Evolutionary conservation across 2,797 vertebrate species (phyloP), one percentile per base, ranked within the genome.

Genomic region (Etheostoma nigrum): DNA sequence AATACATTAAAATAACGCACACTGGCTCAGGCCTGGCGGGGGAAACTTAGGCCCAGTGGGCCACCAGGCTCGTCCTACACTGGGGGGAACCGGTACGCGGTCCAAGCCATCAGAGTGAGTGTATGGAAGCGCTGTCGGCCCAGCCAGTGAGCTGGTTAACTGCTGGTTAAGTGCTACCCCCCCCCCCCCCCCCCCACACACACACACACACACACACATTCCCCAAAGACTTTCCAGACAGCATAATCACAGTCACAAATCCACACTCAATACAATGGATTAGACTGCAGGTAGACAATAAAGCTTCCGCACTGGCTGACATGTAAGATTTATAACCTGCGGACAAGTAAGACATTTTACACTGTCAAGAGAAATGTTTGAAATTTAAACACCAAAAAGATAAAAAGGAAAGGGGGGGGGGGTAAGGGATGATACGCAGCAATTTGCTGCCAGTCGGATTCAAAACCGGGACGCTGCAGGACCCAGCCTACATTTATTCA

Each of bases 131-230:
- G 12, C 45, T 57, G 68, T 84, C 72, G 53, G 74, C 55, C 1
- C 63, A 47, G 69, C 48, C 67, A 72, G 63, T 58, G 88, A 86
- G 86, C 67, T 76, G 71, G 85, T 77, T 88, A 88, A 88, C 78
- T 57, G 73, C 71, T 71, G 81, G 65, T 71, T 80, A 27, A 27
- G 4, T 27, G 27, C 30, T 30, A 1, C 30, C 1, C 72, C 62
- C 67, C 65, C 79, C 85, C 83, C 69, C 1, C 67, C 2, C 67
- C 79, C 72, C 72, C 52, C 67, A 57, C 78, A 78, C 75, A 57
- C 75, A 78, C 75, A 66, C 70, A 8, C 67, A 57, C 78, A 78
- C 75, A 57, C 72, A 78, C 75, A 65, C 73, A 8, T 2, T 73
- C 79, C 75, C 72, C 55, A 76, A 51, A 82, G 78, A 72, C 65